Evolutionary conservation across 2,888 invertebrate species (phyloP).

Genomic region (Acleris cristana): DNA sequence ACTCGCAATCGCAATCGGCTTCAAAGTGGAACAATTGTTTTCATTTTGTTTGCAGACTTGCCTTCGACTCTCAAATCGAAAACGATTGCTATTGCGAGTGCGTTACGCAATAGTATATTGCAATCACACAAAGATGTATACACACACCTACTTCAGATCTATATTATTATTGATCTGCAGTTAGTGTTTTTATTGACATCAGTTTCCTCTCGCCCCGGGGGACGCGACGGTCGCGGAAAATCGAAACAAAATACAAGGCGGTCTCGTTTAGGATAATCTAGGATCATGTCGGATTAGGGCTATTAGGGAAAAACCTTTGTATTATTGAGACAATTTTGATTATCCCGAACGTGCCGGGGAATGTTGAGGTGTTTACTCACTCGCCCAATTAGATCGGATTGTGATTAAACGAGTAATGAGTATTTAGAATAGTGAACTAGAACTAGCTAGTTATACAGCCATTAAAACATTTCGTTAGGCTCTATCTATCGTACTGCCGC

Average conservation of each 20-base stretch:
- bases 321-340: slow-evolving; percentile 22
- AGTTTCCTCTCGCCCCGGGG: slow-evolving; percentile 4
- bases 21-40: too few relatives aligned
- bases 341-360: slow-evolving; percentile 8
- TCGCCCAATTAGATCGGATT: slow-evolving; percentile 19
- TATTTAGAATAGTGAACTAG: slow-evolving; percentile 16
- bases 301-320: slow-evolving; percentile 5
- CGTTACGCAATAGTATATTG: too few relatives aligned
- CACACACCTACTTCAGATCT: too few relatives aligned
- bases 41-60: too few relatives aligned
- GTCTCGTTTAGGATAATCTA: slow-evolving; percentile 22
- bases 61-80: too few relatives aligned
- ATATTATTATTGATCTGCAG: neutral
- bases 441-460: neutral
- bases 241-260: slow-evolving; percentile 16
- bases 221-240: slow-evolving; percentile 14
- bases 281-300: slow-evolving; percentile 16
- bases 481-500: too few relatives aligned
- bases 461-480: too few relatives aligned
- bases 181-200: slow-evolving; percentile 14
- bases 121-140: too few relatives aligned
- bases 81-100: too few relatives aligned
- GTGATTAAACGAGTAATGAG: slow-evolving; percentile 32
- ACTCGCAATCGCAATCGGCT: too few relatives aligned
- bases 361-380: slow-evolving; percentile 23